These are phyloP conservation scores for Melangyna quadrimaculata DNA, from an alignment of 2,888 invertebrate genomes.

Conservation along the genomic window DNA sequence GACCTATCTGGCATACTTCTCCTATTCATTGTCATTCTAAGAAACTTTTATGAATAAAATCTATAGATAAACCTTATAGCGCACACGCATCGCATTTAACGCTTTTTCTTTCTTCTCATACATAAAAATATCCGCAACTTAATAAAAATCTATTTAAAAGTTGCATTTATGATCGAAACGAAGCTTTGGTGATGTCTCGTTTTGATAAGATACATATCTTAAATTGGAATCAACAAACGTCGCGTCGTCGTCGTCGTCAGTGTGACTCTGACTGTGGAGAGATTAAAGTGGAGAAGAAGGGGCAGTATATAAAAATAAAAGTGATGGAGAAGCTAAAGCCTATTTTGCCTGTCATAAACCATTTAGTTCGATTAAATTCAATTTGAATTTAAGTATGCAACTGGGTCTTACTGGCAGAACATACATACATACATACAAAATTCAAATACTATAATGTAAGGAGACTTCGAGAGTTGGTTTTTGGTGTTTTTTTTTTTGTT, in stretches of 20 bases:
- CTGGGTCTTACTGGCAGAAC: conserved; percentile 47
- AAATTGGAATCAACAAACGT: neutral
- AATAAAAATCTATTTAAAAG: conserved; percentile 34
- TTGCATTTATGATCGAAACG: conserved; percentile 44
- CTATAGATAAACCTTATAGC: neutral
- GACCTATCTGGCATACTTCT: conserved; percentile 13
- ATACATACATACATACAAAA: no score
- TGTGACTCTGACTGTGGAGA: neutral
- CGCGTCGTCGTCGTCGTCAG: neutral
- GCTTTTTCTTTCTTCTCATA: neutral
- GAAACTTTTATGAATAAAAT: conserved; percentile 27
- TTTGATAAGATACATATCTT: conserved; percentile 42
- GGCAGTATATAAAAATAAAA: neutral
- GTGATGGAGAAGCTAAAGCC: neutral
- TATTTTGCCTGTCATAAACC: conserved; percentile 45
- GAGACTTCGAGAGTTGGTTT: conserved; percentile 8
- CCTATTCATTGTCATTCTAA: conserved; percentile 37
- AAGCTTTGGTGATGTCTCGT: conserved; percentile 60
- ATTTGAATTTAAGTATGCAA: conserved; percentile 60
- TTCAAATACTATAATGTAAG: neutral
- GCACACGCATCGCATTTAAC: neutral
- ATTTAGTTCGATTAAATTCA: conserved; percentile 68
- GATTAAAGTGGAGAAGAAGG: neutral
- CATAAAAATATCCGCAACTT: conserved; percentile 25
- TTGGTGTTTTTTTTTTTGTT: conserved; percentile 27